Evolutionary conservation across 2,888 invertebrate genomes (phyloP).

Genomic region (Ferdinandea cuprea): DNA sequence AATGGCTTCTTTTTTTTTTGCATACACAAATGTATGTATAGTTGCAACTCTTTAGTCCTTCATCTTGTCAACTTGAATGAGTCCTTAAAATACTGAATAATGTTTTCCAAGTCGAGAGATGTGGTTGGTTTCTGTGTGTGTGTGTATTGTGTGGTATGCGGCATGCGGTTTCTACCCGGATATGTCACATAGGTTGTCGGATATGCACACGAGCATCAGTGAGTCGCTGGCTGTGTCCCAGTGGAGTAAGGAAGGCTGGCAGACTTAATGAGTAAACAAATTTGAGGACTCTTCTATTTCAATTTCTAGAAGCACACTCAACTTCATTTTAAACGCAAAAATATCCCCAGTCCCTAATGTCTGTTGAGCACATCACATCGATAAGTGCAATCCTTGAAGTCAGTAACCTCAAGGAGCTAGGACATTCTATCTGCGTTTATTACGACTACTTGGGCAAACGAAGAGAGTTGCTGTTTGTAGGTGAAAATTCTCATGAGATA

Average conservation of each 20-base stretch:
- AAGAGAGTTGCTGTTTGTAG: constrained; percentile 32
- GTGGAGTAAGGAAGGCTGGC: constrained; percentile 25
- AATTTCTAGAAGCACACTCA: constrained; percentile 74
- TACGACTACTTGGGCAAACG: constrained; percentile 45
- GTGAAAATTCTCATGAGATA: constrained; percentile 49
- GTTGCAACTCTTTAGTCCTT: constrained; percentile 54
- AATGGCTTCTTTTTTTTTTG: constrained; percentile 58
- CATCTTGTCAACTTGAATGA: constrained; percentile 28
- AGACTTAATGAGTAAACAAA: constrained; percentile 74
- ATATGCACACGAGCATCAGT: not conserved
- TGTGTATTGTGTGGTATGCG: constrained; percentile 21
- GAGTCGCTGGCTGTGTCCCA: not conserved
- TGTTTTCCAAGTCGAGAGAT: no score
- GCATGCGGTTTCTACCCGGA: constrained; percentile 49
- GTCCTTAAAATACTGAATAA: constrained; percentile 30
- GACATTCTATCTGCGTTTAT: constrained; percentile 61
- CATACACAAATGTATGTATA: no score
- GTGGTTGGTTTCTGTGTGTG: no score
- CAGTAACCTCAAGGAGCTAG: constrained; percentile 72
- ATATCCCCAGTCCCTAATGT: constrained; percentile 1
- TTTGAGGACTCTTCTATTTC: constrained; percentile 72
- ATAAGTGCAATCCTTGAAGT: constrained; percentile 67
- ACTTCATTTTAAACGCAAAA: constrained; percentile 58
- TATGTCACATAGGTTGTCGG: constrained; percentile 42
- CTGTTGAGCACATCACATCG: constrained; percentile 12